These are phyloP conservation scores for Torymus texanus DNA, from an alignment of 2,888 invertebrate species.

Conservation along the genomic window DNA sequence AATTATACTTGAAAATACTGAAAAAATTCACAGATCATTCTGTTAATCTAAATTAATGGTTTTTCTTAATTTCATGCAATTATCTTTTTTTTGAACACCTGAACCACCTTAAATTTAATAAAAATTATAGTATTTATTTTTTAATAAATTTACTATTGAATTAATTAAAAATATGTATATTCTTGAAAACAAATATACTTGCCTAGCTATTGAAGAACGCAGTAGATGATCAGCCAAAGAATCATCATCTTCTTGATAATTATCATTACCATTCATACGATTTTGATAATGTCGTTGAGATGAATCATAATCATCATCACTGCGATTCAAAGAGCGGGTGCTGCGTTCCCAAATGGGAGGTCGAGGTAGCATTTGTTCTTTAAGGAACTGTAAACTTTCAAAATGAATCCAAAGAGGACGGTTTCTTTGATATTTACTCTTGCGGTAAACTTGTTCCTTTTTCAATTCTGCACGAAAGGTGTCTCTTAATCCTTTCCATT, in stretches of 20 bases:
- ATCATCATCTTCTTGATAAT: conserved; percentile 50
- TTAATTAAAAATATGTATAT: background rate
- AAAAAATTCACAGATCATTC: no score
- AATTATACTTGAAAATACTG: no score
- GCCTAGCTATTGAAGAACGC: conserved; percentile 55
- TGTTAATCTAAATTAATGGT: no score
- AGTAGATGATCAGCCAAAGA: conserved; percentile 62
- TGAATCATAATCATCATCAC: conserved; percentile 40
- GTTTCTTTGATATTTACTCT: conserved; percentile 67
- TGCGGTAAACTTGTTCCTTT: conserved; percentile 70
- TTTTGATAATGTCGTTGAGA: conserved; percentile 25
- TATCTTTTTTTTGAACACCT: no score
- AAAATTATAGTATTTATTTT: background rate
- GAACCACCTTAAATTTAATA: background rate
- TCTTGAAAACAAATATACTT: background rate
- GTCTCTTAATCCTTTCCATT: conserved; percentile 73
- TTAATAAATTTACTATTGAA: background rate
- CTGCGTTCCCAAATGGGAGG: conserved; percentile 71
- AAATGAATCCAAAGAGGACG: conserved; percentile 73
- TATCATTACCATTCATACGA: conserved; percentile 50
- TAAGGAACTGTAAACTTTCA: conserved; percentile 72
- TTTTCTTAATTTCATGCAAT: no score
- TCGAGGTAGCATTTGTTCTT: conserved; percentile 72
- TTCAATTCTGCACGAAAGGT: conserved; percentile 73
- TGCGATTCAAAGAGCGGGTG: conserved; percentile 29